Percentiles rank a stretch among this genome's conserved stretches.
Evolutionary conservation across 1,140 invertebrate genomes (phyloP).

Genomic region (Lepidostoma basale): DNA sequence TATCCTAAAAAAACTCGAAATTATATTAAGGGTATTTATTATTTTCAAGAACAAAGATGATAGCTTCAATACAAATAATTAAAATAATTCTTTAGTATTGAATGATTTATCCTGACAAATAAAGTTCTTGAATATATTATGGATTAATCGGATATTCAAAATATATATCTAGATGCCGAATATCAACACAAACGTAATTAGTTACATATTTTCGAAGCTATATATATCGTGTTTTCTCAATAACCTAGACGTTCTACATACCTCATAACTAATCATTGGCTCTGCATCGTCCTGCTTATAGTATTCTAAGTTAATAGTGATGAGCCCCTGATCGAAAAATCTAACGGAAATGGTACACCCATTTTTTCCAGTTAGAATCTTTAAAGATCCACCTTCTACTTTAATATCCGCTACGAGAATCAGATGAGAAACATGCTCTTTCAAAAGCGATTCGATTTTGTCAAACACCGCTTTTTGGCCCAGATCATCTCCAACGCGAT

Average conservation of each 20-base stretch:
- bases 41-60: too few species aligned
- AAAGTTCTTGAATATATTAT: too few species aligned
- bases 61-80: too few species aligned
- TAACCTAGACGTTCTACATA: constrained; percentile 55
- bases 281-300: constrained; percentile 75
- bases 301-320: constrained; percentile 83
- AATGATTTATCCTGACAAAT: too few species aligned
- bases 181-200: too few species aligned
- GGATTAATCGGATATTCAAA: too few species aligned
- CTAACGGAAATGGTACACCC: constrained; percentile 72
- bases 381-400: constrained; percentile 70
- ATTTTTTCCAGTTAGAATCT: constrained; percentile 70
- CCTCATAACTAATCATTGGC: constrained; percentile 74
- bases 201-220: too few species aligned
- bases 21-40: too few species aligned
- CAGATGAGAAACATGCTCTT: constrained; percentile 71
- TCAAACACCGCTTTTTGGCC: constrained; percentile 70
- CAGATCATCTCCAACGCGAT: constrained; percentile 66
- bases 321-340: constrained; percentile 72
- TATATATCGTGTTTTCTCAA: too few species aligned
- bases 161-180: too few species aligned
- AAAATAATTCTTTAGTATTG: too few species aligned
- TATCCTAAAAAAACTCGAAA: too few species aligned
- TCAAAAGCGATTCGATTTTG: constrained; percentile 69
- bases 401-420: constrained; percentile 61